Evolutionary conservation across 2,797 vertebrate genomes (phyloP).

Genomic region (Nasua narica): DNA sequence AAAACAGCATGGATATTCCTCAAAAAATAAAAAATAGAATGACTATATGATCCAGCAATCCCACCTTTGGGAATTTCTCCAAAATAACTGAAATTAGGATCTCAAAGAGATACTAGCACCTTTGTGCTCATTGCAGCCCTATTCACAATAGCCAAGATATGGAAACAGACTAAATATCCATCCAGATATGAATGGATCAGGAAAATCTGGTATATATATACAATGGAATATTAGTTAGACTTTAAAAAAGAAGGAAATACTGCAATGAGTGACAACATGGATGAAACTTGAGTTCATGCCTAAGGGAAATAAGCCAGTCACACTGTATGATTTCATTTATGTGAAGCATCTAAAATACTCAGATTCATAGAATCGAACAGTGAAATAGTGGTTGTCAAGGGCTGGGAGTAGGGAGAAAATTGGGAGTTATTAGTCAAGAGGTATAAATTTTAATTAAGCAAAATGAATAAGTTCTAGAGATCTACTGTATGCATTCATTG

Average conservation of each 20-base stretch:
- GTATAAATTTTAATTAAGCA: neutral
- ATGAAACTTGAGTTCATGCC: neutral
- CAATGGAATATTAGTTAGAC: neutral
- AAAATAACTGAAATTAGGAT: neutral
- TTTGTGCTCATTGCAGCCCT: neutral
- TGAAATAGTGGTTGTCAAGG: neutral
- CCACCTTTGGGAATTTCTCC: neutral
- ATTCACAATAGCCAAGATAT: neutral
- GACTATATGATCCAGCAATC: neutral
- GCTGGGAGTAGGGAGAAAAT: neutral
- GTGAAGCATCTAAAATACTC: neutral
- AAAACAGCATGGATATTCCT: neutral
- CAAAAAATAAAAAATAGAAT: neutral
- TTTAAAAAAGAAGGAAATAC: neutral
- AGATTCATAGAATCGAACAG: neutral
- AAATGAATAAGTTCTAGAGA: neutral
- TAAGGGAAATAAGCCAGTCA: neutral
- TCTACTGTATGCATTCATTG: neutral
- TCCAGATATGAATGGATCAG: neutral
- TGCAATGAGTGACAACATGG: neutral
- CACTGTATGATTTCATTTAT: neutral
- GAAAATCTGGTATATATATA: neutral
- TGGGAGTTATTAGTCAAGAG: neutral
- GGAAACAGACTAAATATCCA: neutral
- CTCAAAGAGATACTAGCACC: neutral